A percentile compares a stretch with the other conserved stretches of the same genome.
phyloP scores from a whole-genome alignment of 2,888 invertebrate species.

The Ormia ochracea region DNA sequence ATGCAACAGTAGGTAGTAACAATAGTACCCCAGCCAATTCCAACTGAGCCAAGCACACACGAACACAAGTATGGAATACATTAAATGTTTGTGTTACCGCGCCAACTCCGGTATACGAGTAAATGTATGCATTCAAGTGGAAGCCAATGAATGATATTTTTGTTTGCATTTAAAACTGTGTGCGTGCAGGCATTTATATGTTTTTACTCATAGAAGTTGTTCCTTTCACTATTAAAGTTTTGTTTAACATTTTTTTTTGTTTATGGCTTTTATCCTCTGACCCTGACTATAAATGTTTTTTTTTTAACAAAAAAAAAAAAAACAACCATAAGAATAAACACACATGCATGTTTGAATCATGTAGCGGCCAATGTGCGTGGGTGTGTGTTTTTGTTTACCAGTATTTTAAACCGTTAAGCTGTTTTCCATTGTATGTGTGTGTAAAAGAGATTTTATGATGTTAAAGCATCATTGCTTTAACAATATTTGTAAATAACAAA shows the following conservation, averaged over 20 bases:
- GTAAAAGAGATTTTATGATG: constrained; percentile 41
- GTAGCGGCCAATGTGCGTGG: background rate
- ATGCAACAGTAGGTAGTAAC: constrained; percentile 14
- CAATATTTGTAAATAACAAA: constrained; percentile 56
- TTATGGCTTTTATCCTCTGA: constrained; percentile 30
- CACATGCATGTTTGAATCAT: background rate
- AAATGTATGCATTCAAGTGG: background rate
- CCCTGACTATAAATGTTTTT: constrained; percentile 21
- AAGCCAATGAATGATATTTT: constrained; percentile 45
- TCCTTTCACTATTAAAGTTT: constrained; percentile 34
- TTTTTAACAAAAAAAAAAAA: constrained; percentile 4
- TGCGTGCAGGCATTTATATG: background rate
- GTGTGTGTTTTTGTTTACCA: constrained; percentile 23
- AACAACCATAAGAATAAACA: background rate
- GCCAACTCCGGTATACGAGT: background rate
- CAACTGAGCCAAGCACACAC: background rate
- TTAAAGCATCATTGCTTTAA: constrained; percentile 58
- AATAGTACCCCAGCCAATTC: background rate
- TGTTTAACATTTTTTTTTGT: constrained; percentile 39
- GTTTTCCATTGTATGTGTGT: background rate
- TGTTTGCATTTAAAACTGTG: background rate
- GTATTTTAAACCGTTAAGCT: constrained; percentile 12
- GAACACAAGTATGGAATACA: background rate
- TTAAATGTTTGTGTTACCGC: background rate
- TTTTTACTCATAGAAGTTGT: constrained; percentile 19